These are phyloP conservation scores for Strigamia crassipes DNA, from an alignment of 2,888 invertebrate genomes.

Conservation along the genomic window DNA sequence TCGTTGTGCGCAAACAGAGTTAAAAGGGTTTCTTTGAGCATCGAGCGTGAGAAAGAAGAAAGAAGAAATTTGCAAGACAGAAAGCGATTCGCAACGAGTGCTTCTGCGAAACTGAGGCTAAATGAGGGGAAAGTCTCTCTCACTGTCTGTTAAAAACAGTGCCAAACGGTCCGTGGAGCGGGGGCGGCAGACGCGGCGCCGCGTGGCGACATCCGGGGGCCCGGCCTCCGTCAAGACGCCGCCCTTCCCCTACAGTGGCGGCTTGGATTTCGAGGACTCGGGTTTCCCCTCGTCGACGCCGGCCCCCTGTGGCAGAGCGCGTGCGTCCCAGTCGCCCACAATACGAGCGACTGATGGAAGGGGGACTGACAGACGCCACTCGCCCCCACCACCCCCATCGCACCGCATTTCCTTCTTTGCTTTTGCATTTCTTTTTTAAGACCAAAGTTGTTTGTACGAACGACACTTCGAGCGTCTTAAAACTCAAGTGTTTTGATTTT, in stretches of 20 bases:
- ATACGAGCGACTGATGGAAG: conserved; percentile 1
- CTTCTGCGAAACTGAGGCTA: conserved; percentile 20
- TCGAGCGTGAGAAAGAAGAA: conserved; percentile 12
- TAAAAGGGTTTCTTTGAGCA: conserved; percentile 29
- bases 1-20: not conserved
- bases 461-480: not conserved
- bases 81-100: not conserved
- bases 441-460: conserved; percentile 1
- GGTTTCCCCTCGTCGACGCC: conserved; percentile 30
- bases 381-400: not conserved
- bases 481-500: not conserved
- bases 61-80: not conserved
- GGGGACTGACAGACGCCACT: conserved; percentile 15
- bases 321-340: conserved; percentile 10
- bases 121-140: not conserved
- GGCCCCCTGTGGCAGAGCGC: conserved; percentile 17
- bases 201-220: conserved; percentile 22
- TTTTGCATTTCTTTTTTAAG: not conserved
- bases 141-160: conserved; percentile 13
- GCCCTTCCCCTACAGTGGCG: conserved; percentile 21
- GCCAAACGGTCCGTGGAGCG: conserved; percentile 30
- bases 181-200: conserved; percentile 30
- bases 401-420: not conserved
- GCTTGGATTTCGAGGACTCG: conserved; percentile 16
- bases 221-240: conserved; percentile 30